These are phyloP conservation scores for Clepsis dumicolana DNA, from an alignment of 2,888 invertebrate genomes.

Conservation along the genomic window DNA sequence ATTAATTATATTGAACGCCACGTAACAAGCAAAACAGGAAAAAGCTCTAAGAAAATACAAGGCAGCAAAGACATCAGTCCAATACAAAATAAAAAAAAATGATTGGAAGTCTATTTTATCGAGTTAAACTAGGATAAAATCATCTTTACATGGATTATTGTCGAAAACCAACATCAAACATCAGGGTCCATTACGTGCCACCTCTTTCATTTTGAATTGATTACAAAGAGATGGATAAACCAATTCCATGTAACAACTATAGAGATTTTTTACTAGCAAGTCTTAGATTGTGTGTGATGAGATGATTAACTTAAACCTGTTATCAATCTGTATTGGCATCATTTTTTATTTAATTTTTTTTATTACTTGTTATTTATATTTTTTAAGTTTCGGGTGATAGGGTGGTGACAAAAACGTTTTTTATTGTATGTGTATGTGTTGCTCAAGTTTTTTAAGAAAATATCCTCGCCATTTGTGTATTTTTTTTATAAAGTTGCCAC, in stretches of 20 bases:
- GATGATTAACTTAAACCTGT: background rate
- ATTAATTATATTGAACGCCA: too few species aligned
- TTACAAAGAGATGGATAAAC: background rate
- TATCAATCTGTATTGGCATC: constrained; percentile 19
- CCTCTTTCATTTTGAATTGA: background rate
- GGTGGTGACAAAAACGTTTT: constrained; percentile 35
- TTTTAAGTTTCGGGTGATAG: constrained; percentile 38
- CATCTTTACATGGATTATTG: too few species aligned
- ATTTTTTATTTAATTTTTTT: background rate
- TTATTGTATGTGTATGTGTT: constrained; percentile 6
- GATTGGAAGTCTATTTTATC: too few species aligned
- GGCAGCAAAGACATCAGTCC: too few species aligned
- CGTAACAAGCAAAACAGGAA: too few species aligned
- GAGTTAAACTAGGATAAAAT: too few species aligned
- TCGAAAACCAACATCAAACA: too few species aligned
- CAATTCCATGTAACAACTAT: background rate
- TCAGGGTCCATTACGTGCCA: background rate
- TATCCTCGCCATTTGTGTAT: constrained; percentile 22
- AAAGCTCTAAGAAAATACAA: too few species aligned
- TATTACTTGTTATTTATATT: constrained; percentile 31
- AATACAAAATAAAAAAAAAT: too few species aligned
- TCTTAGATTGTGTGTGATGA: background rate
- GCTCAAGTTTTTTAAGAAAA: constrained; percentile 24
- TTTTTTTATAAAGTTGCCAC: constrained; percentile 32
- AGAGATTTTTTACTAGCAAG: background rate